Evolutionary conservation across 2,888 invertebrate species (phyloP), one percentile per base, ranked within the genome.

Genomic region (Eupithecia subumbrata): DNA sequence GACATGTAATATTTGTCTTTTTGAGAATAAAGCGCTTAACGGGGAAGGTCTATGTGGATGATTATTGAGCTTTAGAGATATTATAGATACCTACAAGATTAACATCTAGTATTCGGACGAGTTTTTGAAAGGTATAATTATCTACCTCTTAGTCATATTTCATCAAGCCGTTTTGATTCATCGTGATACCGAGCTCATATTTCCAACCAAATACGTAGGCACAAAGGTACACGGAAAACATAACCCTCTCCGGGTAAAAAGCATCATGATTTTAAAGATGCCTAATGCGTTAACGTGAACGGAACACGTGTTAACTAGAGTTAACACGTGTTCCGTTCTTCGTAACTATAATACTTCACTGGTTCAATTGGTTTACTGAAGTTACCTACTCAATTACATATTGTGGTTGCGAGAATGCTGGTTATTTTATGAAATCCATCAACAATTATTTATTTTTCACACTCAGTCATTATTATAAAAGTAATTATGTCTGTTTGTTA

Each of bases 371-470:
- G n/a, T 22, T 56, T 4, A 3, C n/a, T 22, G 56, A 22, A 22
- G 9, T 56, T 22, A 56, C 56, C 56, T 56, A 56, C 56, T 56
- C 56, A 56, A 56, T 56, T 56, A 56, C 56, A 56, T 56, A 12
- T 22, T 56, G 56, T 22, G 56, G 56, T 56, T 56, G 56, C 56
- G 22, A 56, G 56, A 22, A 22, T 22, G 56, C 22, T 56, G 56
- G 9, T 52, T 11, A 11, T 22, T 22, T 11, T 56, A n/a, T 56
- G 11, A 56, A 52, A 52, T 9, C 9, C n/a, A 52, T 7, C n/a
- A 52, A 11, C 11, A 56, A 52, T 56, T 22, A 22, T 56, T 52
- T 11, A 52, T 18, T 7, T n/a, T 52, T 7, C 48, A 0, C n/a
- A n/a, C 11, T 56, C n/a, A n/a, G 0, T 9, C 40, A 40, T 40